These are phyloP conservation scores for Pristionchus entomophagus DNA, from an alignment of 2,888 invertebrate species.

Conservation along the genomic window DNA sequence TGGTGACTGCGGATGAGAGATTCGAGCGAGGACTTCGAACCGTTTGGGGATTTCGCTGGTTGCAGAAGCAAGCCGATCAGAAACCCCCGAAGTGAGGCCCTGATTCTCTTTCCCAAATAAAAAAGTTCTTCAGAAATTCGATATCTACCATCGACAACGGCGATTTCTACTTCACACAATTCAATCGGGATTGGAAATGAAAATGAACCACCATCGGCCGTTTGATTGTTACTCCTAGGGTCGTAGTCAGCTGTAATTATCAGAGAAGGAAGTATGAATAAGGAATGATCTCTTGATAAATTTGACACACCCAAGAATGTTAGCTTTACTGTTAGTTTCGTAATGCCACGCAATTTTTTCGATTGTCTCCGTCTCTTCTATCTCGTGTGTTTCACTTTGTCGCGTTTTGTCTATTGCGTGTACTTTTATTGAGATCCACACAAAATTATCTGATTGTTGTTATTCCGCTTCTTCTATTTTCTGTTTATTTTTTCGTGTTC, in stretches of 20 bases:
- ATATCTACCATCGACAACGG: background rate
- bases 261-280: background rate
- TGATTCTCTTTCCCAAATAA: no score
- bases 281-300: constrained; percentile 12
- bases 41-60: background rate
- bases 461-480: background rate
- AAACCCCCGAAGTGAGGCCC: no score
- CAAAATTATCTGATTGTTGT: no score
- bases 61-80: background rate
- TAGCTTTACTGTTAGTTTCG: background rate
- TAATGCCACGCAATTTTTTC: background rate
- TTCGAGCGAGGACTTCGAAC: background rate
- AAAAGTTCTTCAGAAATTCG: background rate
- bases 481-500: background rate
- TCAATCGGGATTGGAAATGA: background rate
- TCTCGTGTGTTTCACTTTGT: background rate
- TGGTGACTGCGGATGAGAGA: background rate
- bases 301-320: background rate
- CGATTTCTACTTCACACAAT: background rate
- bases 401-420: background rate
- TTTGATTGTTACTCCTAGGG: no score
- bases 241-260: no score
- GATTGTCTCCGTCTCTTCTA: background rate
- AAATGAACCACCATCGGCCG: background rate
- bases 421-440: no score